Conservation (phyloP, 35 echinoderm and acorn worm species). For the Diadema setosum region DNA sequence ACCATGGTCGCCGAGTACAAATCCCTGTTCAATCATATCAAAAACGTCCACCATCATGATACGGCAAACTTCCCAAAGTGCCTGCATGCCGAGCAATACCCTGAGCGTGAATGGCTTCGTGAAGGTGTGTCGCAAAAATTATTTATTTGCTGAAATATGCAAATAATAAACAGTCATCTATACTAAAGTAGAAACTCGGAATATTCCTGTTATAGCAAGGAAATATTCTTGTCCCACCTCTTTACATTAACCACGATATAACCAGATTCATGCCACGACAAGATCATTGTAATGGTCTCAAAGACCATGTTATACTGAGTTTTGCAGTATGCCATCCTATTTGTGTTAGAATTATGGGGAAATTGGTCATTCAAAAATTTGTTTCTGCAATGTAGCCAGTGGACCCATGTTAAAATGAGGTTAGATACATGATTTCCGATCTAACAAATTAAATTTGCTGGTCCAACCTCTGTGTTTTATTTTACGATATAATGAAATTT, state of each 20-base stretch:
- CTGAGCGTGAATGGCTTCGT: neutral
- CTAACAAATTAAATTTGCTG: too few relatives aligned
- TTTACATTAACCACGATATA: neutral
- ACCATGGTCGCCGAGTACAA: conserved; percentile 2
- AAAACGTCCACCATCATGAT: neutral
- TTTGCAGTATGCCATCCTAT: too few relatives aligned
- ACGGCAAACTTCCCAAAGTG: neutral
- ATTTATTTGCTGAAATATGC: neutral
- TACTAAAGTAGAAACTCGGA: neutral
- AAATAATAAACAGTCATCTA: neutral
- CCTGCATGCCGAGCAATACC: neutral
- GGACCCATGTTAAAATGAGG: too few relatives aligned
- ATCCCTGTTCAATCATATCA: conserved; percentile 15
- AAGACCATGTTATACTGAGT: neutral
- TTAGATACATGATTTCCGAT: too few relatives aligned
- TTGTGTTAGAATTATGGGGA: too few relatives aligned
- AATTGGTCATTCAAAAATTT: too few relatives aligned
- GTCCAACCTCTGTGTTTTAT: too few relatives aligned
- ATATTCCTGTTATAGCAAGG: neutral
- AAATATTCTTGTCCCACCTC: neutral
- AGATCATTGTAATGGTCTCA: neutral
- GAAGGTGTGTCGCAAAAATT: neutral
- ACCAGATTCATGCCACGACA: neutral
- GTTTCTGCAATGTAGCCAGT: too few relatives aligned
- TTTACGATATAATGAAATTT: too few relatives aligned